Evolutionary conservation across 2,797 vertebrate species (phyloP).

Genomic region (Peromyscus eremicus): DNA sequence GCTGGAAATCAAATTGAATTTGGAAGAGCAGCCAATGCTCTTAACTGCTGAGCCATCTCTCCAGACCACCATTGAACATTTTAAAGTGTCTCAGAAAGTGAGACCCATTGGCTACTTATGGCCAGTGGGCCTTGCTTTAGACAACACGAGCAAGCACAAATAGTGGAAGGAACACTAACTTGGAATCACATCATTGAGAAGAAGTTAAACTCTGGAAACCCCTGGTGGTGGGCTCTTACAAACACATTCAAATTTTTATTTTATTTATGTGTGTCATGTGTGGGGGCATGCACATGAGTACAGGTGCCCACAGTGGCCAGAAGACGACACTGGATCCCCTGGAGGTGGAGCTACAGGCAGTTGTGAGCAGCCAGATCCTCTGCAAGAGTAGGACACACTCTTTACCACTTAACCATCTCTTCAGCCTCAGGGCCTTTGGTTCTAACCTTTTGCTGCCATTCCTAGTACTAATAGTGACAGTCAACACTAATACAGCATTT

Average conservation of each 20-base stretch:
- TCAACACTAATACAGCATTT: not conserved
- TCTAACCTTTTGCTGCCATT: not conserved
- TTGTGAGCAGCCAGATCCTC: too few relatives aligned
- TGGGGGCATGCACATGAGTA: not conserved
- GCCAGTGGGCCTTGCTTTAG: not conserved
- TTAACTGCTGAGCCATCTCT: not conserved
- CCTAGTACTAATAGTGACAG: conserved; percentile 4
- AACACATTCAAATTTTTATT: not conserved
- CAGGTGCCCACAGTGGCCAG: not conserved
- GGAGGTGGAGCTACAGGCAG: not conserved
- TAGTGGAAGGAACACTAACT: not conserved
- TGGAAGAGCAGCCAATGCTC: not conserved
- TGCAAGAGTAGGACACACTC: not conserved
- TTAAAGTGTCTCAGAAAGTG: conserved; percentile 37
- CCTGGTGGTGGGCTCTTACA: not conserved
- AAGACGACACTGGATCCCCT: not conserved
- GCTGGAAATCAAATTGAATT: not conserved
- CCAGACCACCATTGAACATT: not conserved
- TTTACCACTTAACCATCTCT: not conserved
- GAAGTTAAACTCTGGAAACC: conserved; percentile 12
- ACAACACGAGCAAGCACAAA: not conserved
- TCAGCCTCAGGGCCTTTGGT: not conserved
- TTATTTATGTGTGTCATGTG: not conserved
- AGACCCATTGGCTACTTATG: not conserved
- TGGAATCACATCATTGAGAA: conserved; percentile 33